Percentiles rank a stretch among this genome's conserved stretches.
phyloP scores from a whole-genome alignment of 2,797 vertebrate species.

The Eutrigla gurnardus region DNA sequence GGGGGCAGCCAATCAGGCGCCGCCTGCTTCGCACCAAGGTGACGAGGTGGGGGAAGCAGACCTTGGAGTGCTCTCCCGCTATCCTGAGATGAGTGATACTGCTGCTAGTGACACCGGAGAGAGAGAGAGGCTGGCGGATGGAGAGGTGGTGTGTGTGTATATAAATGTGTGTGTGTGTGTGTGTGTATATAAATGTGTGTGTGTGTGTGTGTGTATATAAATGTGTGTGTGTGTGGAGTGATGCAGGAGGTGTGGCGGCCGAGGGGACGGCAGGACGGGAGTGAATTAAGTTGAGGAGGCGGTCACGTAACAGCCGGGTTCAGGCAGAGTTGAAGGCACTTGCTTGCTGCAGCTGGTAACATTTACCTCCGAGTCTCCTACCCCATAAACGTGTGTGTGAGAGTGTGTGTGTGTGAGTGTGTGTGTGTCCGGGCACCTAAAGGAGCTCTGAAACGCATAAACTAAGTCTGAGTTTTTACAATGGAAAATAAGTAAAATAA shows the following conservation, averaged over 20 bases:
- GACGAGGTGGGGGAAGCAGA: slow-evolving; percentile 44
- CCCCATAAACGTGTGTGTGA: slow-evolving; percentile 57
- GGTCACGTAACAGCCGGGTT: slow-evolving; percentile 80
- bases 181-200: background rate
- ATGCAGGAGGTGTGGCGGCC: slow-evolving; percentile 49
- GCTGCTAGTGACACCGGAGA: slow-evolving; percentile 44
- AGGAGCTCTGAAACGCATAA: slow-evolving; percentile 71
- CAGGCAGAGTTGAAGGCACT: slow-evolving; percentile 82
- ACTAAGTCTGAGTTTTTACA: slow-evolving; percentile 69
- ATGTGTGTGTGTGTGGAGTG: slow-evolving; percentile 20
- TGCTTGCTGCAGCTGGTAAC: slow-evolving; percentile 82
- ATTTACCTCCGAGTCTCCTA: slow-evolving; percentile 77
- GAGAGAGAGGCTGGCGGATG: background rate
- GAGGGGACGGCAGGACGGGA: slow-evolving; percentile 66
- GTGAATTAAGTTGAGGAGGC: slow-evolving; percentile 79
- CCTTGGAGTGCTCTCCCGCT: slow-evolving; percentile 52
- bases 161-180: slow-evolving; percentile 6
- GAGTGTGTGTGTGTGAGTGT: slow-evolving; percentile 33
- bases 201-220: slow-evolving; percentile 6
- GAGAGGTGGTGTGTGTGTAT: slow-evolving; percentile 8
- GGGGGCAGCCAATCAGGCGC: slow-evolving; percentile 48
- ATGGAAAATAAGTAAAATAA: slow-evolving; percentile 75
- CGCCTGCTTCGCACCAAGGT: slow-evolving; percentile 54
- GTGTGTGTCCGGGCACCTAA: slow-evolving; percentile 31
- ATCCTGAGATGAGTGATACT: slow-evolving; percentile 58